Conservation (phyloP, 1,140 invertebrate genomes). For the Pachypeltis micranthus region DNA sequence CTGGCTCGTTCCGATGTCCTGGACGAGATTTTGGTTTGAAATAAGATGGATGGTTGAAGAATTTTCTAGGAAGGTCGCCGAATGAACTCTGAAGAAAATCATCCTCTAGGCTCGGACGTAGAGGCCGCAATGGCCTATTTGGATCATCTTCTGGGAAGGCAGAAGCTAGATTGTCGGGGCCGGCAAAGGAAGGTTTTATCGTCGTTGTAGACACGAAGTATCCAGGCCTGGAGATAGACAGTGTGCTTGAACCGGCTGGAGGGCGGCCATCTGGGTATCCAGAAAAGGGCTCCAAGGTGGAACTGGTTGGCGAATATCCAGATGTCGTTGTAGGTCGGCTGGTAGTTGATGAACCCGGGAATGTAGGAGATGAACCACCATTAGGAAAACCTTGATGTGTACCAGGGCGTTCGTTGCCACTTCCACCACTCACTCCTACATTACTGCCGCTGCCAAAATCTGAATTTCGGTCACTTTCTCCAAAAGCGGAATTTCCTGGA, state of each 20-base stretch:
- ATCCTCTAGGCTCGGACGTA: constrained; percentile 17
- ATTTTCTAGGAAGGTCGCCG: constrained; percentile 16
- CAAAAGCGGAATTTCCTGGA: too few relatives aligned
- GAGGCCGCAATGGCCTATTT: constrained; percentile 1
- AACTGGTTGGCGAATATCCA: background rate
- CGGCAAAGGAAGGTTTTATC: background rate
- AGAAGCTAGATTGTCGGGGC: background rate
- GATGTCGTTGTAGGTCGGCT: background rate
- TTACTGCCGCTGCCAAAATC: too few relatives aligned
- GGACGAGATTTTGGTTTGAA: background rate
- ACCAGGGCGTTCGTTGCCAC: background rate
- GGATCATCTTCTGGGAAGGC: constrained; percentile 19
- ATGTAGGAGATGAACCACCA: background rate
- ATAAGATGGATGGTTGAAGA: background rate
- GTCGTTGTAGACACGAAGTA: background rate
- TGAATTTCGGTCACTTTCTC: too few relatives aligned
- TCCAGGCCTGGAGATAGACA: constrained; percentile 5
- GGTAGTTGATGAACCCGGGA: background rate
- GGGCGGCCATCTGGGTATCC: background rate
- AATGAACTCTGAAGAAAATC: constrained; percentile 23
- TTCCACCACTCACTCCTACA: background rate
- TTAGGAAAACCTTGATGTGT: background rate
- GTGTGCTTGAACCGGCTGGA: background rate
- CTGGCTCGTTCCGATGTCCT: background rate
- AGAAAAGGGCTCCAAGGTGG: background rate